Evolutionary conservation across 2,888 invertebrate genomes (phyloP), one percentile per base, ranked within the genome.

Genomic region (Endomychus coccineus): DNA sequence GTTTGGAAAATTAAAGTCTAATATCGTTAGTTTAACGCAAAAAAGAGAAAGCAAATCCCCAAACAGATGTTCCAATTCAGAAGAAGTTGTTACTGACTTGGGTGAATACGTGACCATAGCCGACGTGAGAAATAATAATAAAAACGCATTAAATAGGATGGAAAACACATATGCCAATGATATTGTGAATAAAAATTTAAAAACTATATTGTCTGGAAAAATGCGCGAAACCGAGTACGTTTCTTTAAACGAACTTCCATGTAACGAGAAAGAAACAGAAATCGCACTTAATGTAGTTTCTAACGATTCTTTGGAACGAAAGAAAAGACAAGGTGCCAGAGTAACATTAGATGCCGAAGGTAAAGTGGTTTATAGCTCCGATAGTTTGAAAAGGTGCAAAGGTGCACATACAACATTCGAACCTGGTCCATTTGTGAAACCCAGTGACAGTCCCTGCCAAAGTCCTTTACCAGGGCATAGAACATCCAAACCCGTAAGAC

Each of bases 41-140:
- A 53, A 54, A 31, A 51, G 58, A 29, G 59, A 59, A 17, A 78
- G 77, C 30, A 80, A 78, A 16, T 77, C 77, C 13, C 54, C 52
- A 12, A 40, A 28, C 35, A 67, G 50, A 70, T 68, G 39, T 61
- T 71, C 7, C 67, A 61, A 46, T 73, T 33, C 44, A 14, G 27
- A 29, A 6, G 31, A 27, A 4, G 48, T 46, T 7, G 17, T 27
- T 4, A 25, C 47, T 6, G 82, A 81, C 64, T 70, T 75, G 40
- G 88, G 86, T 48, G 88, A 88, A 68, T 88, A 88, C 64, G 88
- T 88, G 6, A 87, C 86, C 31, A 84, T 88, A 55, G 81, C 86
- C 24, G 87, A 88, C 64, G 79, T 84, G 36, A 77, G 79, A 59
- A 84, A 84, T 61, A 84, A 84, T 56, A 84, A 85, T 56, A 77